Evolutionary conservation across 2,113 vertebrate species (phyloP), one percentile per base, ranked within the genome.

Genomic region (Furnarius figulus): DNA sequence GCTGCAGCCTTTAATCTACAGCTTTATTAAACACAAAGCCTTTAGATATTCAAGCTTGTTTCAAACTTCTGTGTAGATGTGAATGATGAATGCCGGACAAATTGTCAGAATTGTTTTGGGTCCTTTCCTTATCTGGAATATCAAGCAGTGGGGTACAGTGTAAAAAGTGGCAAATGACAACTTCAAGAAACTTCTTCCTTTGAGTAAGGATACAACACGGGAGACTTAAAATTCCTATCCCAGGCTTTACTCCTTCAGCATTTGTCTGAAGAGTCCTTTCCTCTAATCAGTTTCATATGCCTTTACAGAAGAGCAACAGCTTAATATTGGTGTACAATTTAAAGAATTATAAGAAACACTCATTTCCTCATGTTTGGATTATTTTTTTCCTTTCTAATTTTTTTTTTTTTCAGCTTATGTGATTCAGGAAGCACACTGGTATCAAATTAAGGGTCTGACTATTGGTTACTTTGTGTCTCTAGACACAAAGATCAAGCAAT

Each of bases 11-110:
- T 76, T 93, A 92, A 96, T 96, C 85, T 95, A 47, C 17, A 15
- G 18, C 78, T 93, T 92, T 93, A 84, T 83, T 95, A 94, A 97
- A 95, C 85, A 95, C n/a, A 94, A 96, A 96, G 52, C 62, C 79
- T 77, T 94, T 79, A 95, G 86, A 83, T 94, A 68, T 65, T 93
- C 55, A 72, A 90, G 53, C 12, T 72, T 55, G n/a, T 83, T 95
- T 97, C 76, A 75, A 67, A 88, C 82, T 95, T 97, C 15, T 93
- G 21, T 70, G 16, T 76, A 95, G 94, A 90, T 96, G 56, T 77
- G 66, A 66, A 76, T 17, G 73, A 84, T 61, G 72, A 84, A 93
- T 31, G 22, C 39, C 0, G n/a, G 42, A 73, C 56, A 73, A 88
- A 94, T 95, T 90, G 95, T 67, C 91, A 85, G 89, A 89, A 52